Base-by-base conservation (phyloP, 2,797 vertebrate species). In the Cygnus olor region DNA sequence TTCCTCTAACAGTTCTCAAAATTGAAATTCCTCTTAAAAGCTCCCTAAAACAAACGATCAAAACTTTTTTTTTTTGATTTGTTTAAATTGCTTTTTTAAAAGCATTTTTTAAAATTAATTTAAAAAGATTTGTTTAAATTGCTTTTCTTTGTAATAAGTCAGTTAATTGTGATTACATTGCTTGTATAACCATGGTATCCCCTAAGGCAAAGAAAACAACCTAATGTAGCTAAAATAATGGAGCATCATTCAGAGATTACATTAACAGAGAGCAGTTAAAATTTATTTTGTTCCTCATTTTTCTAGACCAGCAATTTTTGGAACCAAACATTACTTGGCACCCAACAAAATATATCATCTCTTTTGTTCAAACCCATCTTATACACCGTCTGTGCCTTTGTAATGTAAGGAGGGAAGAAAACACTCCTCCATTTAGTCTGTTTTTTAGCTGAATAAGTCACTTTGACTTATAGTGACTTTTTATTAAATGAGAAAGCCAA, bases 121-220 rank as follows among this genome's bases (percentile, higher is more conserved):
- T 36, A 36, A 36, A 36, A 36, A 36, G 36, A 36, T 36, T 38
- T 73, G 25, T 81, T 90, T 69, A 70, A 80, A 51, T 85, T 63
- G 4, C 8, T 86, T 93, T 89, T 64, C 64, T 93, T 90, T 93
- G 89, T 81, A 81, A 72, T 93, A 79, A 70, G 18, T n/a, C 14
- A 47, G 36, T 69, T 88, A 71, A 85, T 58, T 93, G 44, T 80
- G 40, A 57, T 77, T 83, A 51, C 8, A 3, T 63, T 88, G 16
- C 11, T 82, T 0, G 0, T 44, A 16, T 86, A 71, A 64, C 4
- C 12, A 61, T 36, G 21, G 36, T 72, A 13, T 45, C 27, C 30
- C 24, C 19, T 15, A 78, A 65, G 25, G 44, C 44, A 86, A 88
- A 60, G 34, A 77, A 91, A 72, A 73, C 1, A 80, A 58, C 12